Evolutionary conservation across 53 echinoderm and acorn worm genomes (phyloP), one percentile per base, ranked within the genome.

Genomic region (Temnopleurus reevesii): DNA sequence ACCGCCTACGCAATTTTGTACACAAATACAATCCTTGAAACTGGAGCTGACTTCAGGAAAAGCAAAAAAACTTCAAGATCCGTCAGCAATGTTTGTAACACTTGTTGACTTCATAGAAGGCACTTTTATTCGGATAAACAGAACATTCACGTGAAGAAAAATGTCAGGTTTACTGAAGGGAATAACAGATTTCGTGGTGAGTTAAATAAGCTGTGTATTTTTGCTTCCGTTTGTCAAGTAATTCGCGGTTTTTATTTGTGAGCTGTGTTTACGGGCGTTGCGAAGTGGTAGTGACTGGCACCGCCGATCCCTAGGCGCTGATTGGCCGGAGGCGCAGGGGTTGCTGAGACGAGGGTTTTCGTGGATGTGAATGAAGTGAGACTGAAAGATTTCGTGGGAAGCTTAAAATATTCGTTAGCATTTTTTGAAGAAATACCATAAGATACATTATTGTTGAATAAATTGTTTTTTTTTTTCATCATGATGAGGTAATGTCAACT

Each of bases 171-270:
- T n/a, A 5, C 28, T 80, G 46, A 80, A 80, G 53, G 43, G 24
- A 28, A 49, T 80, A 21, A 80, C 80, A 80, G 80, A 80, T 51
- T 80, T 80, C 47, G 80, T 80, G 80, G 80, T 80, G 47, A 80
- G 80, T 38, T 41, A 8, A 8, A 38, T 8, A 66, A 41, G 23
- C 1, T 9, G n/a, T 5, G 18, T 12, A 3, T 41, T 41, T 36
- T 38, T 2, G 1, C 43, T 71, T 19, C 24, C 7, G 18, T 7
- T 34, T 65, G 36, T 38, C 21, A 71, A 25, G 6, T n/a, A 8
- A 41, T 38, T 15, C 41, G n/a, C n/a, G n/a, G 21, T 23, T 18
- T 71, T 8, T n/a, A 4, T 38, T 71, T 71, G 21, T 9, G 0
- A 63, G 27, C 30, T 33, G 8, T 71, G 71, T 36, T 71, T 71